Conservation (phyloP, 1,140 invertebrate genomes). For the Meteorus sp. region DNA sequence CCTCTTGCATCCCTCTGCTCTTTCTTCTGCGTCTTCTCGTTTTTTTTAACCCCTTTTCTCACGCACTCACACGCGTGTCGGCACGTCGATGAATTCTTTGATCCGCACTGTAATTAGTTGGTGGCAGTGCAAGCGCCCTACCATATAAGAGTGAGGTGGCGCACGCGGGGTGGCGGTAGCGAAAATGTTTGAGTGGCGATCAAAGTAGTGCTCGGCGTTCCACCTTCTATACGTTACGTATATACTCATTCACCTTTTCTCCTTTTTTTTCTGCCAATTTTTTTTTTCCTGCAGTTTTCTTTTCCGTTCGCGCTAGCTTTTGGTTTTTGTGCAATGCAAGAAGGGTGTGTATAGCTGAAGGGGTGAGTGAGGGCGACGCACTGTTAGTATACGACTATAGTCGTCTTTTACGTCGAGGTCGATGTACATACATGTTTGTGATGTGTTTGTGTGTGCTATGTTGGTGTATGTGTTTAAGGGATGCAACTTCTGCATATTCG, state of each 20-base stretch:
- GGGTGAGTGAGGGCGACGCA: conserved; percentile 15
- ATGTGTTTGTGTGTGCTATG: not conserved
- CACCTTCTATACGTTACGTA: conserved; percentile 32
- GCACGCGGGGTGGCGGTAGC: conserved; percentile 38
- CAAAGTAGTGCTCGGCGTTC: conserved; percentile 52
- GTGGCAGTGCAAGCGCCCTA: conserved; percentile 31
- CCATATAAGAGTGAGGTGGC: not conserved
- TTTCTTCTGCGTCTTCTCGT: conserved; percentile 8
- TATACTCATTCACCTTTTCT: not conserved
- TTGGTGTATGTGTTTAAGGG: not conserved
- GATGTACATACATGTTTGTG: not conserved
- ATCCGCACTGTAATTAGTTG: conserved; percentile 58
- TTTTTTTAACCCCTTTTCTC: conserved; percentile 28
- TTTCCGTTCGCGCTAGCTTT: not conserved
- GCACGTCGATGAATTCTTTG: conserved; percentile 55
- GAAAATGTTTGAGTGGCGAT: conserved; percentile 57
- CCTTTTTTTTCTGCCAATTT: conserved; percentile 3
- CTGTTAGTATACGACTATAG: conserved; percentile 15
- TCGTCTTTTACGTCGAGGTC: conserved; percentile 15
- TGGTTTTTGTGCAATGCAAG: not conserved
- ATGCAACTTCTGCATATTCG: conserved; percentile 20
- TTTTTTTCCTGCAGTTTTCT: conserved; percentile 13
- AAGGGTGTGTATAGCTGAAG: not conserved
- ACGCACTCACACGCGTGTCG: conserved; percentile 34
- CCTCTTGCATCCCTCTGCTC: not conserved